Evolutionary conservation across 2,113 vertebrate genomes (phyloP), one percentile per base, ranked within the genome.

Genomic region (Vicugna pacos): DNA sequence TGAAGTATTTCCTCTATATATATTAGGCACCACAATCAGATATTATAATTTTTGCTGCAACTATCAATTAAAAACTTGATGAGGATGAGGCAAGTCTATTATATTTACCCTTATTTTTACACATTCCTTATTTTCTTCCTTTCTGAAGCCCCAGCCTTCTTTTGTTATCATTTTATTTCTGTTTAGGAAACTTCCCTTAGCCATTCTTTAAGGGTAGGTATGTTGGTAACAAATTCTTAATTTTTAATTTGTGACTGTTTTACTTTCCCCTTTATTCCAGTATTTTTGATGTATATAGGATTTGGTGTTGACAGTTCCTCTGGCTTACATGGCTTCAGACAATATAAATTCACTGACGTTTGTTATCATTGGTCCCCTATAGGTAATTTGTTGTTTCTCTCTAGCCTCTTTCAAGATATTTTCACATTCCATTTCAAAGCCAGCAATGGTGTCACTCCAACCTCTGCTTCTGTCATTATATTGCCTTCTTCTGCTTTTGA

Each of bases 401-500:
- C 5, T n/a, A 52, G 60, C 52, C 42, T 81, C 56, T 81, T 64
- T 70, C 56, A 73, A 70, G 26, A 38, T 19, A 6, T 54, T 64
- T 88, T 46, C 35, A 32, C 22, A 8, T 48, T 75, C 8, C 38
- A 35, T 75, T 93, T 92, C 76, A 93, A 93, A 89, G 52, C 26
- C 26, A 88, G 46, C 20, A 69, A 42, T 64, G 67, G 1, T 2
- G 84, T 52, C 52, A 91, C 26, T 94, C 28, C 9, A 96, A 65
- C n/a, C 26, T 80, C 15, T 70, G 52, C 3, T 96, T 91, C 38
- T 54, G 17, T 86, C 14, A 14, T 60, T 7, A 60, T 13, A 92
- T 70, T 95, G 38, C 20, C n/a, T 92, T 92, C 65, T 50, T 95
- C 30, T 76, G 30, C n/a, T 6, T 90, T 81, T 96, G 48, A 93